Evolutionary conservation across 2,797 vertebrate genomes (phyloP), one percentile per base, ranked within the genome.

Genomic region (Acrocephalus scirpaceus): DNA sequence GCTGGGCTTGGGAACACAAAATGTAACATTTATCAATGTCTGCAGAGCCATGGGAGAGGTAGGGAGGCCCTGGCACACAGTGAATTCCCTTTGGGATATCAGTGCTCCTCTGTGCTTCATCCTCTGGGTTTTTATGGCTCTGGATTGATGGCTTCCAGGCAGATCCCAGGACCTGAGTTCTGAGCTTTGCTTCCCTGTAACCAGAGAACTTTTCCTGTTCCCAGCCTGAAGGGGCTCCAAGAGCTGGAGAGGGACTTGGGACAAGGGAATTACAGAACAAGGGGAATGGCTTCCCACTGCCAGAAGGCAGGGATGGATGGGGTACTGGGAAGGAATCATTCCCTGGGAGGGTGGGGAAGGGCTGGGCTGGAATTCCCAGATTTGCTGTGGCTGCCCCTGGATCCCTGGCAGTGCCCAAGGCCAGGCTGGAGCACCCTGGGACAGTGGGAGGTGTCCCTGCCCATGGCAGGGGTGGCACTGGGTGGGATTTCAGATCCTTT

Each of bases 11-110:
- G 87, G 82, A 94, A 75, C 72, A n/a, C 7, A 13, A 61, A 72
- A 54, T 10, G 25, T 1, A 38, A 21, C 18, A 2, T 80, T 85
- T 22, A 34, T 90, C 81, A 53, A 11, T 4, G 45, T 53, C 25
- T 34, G 38, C 2, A 22, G 51, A n/a, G 45, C 53, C 34, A 0
- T 0, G 16, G 36, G 70, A 50, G 65, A 16, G 2, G 20, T 0
- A 10, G 61, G 47, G 19, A 44, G 36, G 29, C 27, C 25, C 30
- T 38, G 47, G 50, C 2, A 7, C 7, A 3, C 30, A 19, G 51
- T 60, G 29, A 16, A 73, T 34, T 61, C n/a, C 12, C 9, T 53
- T 14, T 78, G 79, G 75, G 61, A 25, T n/a, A 50, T 4, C 30
- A 40, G 11, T 2, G 62, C 57, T 78, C 32, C 53, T 73, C 62